These are phyloP conservation scores for Simalia tracyae DNA, from an alignment of 2,797 vertebrate genomes.

Conservation along the genomic window DNA sequence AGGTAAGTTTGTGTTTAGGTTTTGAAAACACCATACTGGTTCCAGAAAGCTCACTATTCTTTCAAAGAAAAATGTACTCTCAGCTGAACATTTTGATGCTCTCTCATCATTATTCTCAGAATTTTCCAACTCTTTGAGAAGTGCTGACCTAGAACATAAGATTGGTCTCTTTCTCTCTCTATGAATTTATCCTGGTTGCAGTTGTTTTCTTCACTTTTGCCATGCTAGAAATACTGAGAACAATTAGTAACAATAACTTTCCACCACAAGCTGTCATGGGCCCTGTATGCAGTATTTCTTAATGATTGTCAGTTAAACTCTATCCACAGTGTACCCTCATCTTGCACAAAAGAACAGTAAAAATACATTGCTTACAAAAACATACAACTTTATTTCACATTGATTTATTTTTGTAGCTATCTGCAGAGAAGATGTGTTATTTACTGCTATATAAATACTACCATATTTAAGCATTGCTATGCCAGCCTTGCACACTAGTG, in stretches of 20 bases:
- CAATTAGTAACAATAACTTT: not conserved
- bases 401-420: not conserved
- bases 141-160: not conserved
- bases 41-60: not conserved
- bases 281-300: not conserved
- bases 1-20: not conserved
- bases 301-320: not conserved
- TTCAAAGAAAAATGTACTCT: not conserved
- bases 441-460: not conserved
- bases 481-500: not conserved
- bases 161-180: not conserved
- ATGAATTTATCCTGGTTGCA: not conserved
- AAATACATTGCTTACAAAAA: not conserved
- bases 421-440: not conserved
- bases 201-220: not conserved
- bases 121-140: not conserved
- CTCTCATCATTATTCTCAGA: not conserved
- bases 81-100: not conserved
- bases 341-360: not conserved
- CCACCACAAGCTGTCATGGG: not conserved
- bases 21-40: not conserved
- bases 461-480: not conserved
- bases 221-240: not conserved
- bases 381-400: not conserved
- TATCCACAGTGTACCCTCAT: not conserved